These are phyloP conservation scores for Paragorgia papillata DNA, from an alignment of 92 coral and sea anemone species.

Conservation along the genomic window DNA sequence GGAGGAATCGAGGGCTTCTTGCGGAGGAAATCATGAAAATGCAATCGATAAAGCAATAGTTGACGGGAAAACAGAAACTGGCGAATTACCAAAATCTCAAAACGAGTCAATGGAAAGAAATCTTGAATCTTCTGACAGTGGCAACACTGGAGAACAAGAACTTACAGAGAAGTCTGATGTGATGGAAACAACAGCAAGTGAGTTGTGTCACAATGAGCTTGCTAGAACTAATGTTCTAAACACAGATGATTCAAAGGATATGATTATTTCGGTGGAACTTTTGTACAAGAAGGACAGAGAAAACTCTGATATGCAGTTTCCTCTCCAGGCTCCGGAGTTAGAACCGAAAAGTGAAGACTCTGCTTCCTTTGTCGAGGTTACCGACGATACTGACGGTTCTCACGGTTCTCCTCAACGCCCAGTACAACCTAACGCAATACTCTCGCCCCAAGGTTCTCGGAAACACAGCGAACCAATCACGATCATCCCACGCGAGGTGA, in stretches of 20 bases:
- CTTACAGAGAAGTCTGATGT: background rate
- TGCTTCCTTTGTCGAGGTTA: background rate
- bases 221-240: constrained; percentile 22
- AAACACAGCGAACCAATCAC: constrained; percentile 26
- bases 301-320: constrained; percentile 7
- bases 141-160: background rate
- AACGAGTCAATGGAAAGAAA: background rate
- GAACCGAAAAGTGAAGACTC: background rate
- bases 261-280: constrained; percentile 41
- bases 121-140: background rate
- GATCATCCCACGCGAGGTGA: constrained; percentile 3
- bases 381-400: constrained; percentile 3
- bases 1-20: background rate
- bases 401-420: background rate
- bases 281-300: background rate
- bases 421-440: background rate
- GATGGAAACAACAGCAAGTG: background rate
- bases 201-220: background rate
- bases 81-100: background rate
- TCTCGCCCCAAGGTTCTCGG: background rate
- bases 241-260: constrained; percentile 33
- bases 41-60: background rate
- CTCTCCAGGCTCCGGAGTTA: constrained; percentile 18
- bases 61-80: background rate
- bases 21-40: background rate